Evolutionary conservation across 2,113 vertebrate species (phyloP).

Genomic region (Myotis lucifugus): DNA sequence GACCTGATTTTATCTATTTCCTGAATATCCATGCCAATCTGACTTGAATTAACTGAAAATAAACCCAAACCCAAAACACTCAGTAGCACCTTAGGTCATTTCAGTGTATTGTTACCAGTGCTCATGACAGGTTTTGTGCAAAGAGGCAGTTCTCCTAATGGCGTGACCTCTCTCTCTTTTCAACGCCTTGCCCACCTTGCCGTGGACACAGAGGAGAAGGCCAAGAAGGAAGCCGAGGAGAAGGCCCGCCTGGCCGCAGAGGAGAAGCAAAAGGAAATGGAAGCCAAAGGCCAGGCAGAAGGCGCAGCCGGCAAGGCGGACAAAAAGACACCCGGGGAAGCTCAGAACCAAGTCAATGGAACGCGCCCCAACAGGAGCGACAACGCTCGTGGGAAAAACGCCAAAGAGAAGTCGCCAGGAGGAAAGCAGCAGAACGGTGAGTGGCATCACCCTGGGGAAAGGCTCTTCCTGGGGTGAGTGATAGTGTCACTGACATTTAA

Average conservation of each 20-base stretch:
- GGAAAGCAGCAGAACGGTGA: constrained; percentile 69
- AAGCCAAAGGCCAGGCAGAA: constrained; percentile 77
- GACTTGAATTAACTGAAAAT: background rate
- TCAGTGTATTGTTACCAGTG: background rate
- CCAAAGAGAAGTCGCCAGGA: constrained; percentile 62
- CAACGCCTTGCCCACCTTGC: background rate
- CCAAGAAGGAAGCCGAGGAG: constrained; percentile 89
- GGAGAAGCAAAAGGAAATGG: constrained; percentile 84
- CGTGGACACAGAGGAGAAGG: constrained; percentile 78
- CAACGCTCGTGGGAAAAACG: constrained; percentile 65
- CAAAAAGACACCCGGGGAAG: constrained; percentile 56
- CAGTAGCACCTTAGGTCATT: background rate
- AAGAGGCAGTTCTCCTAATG: background rate
- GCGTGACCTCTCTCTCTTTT: background rate
- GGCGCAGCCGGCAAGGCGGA: constrained; percentile 50
- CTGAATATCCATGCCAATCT: background rate
- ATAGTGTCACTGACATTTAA: background rate
- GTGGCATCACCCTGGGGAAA: background rate
- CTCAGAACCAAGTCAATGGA: constrained; percentile 72
- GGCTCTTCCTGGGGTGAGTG: background rate
- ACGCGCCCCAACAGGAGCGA: constrained; percentile 62
- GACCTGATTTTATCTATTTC: background rate
- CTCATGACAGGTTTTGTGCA: background rate
- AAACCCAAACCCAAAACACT: background rate
- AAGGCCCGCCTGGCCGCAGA: constrained; percentile 87